Evolutionary conservation across 1,140 invertebrate species (phyloP).

Genomic region (Zaprionus camerounensis): DNA sequence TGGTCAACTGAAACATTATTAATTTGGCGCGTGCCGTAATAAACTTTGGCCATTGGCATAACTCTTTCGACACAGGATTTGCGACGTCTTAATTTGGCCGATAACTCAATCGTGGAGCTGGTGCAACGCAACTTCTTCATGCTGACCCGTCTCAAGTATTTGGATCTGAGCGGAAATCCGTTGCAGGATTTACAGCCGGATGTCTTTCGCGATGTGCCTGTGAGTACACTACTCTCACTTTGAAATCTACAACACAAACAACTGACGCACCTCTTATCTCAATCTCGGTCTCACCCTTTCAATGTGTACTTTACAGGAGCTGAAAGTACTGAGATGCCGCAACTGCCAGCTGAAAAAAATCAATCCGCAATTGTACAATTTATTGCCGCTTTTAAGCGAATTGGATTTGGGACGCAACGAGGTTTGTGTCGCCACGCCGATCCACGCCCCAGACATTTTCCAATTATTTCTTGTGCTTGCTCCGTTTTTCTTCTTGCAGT

Average conservation of each 20-base stretch:
- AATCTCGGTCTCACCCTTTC: neutral
- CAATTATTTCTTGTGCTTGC: constrained; percentile 60
- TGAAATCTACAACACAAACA: constrained; percentile 9
- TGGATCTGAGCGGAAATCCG: constrained; percentile 91
- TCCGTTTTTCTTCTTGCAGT: constrained; percentile 80
- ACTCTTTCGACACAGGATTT: constrained; percentile 84
- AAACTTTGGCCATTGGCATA: constrained; percentile 56
- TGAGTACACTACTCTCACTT: constrained; percentile 66
- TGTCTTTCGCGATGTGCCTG: constrained; percentile 90
- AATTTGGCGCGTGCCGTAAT: constrained; percentile 66
- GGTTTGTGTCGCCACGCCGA: constrained; percentile 64
- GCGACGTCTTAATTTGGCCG: constrained; percentile 88
- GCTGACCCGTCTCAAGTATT: constrained; percentile 87
- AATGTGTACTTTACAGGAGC: constrained; percentile 85
- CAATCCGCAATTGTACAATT: constrained; percentile 91
- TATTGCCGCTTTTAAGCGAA: constrained; percentile 88
- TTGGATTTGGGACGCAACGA: constrained; percentile 91
- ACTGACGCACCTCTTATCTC: constrained; percentile 23
- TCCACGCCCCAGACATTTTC: constrained; percentile 38
- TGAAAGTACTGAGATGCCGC: constrained; percentile 89
- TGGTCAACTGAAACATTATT: constrained; percentile 56
- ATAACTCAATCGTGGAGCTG: constrained; percentile 89
- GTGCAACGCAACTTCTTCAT: constrained; percentile 88
- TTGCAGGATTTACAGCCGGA: constrained; percentile 89
- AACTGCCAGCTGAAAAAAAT: constrained; percentile 89